Evolutionary conservation across 2,797 vertebrate genomes (phyloP), one percentile per base, ranked within the genome.

Genomic region (Mallotus villosus): DNA sequence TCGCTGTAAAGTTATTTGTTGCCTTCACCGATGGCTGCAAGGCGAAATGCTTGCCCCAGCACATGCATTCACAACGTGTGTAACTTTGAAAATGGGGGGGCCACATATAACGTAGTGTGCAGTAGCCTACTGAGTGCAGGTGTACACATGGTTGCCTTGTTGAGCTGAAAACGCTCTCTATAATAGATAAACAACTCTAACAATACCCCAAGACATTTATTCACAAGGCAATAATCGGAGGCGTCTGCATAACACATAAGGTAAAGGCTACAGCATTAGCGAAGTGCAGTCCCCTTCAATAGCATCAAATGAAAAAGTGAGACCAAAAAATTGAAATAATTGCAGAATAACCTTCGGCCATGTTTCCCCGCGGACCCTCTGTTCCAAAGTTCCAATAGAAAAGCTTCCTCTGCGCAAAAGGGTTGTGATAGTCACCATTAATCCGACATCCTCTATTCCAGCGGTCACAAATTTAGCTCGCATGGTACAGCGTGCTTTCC

Each of bases 331-430:
- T 72, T 78, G 81, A 88, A 93, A 91, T 89, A 86, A 93, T 89
- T 92, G 93, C 85, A 93, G 93, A 92, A 95, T 96, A 95, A 98
- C 96, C 97, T 98, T 98, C 96, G 96, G 97, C 97, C 97, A 98
- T 99, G 96, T 98, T 97, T 96, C 95, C 96, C 95, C 94, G 93
- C 93, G 91, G 94, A 97, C 94, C 95, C 95, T 95, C 94, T 91
- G 94, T 92, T 94, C 93, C 94, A 93, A 94, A 95, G 94, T 95
- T 94, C 93, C 92, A 82, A 94, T 94, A 94, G 93, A 95, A 93
- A 95, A 95, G 95, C 94, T 96, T 96, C 94, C 94, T 94, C 92
- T 93, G 93, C 89, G 93, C 93, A 94, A 89, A 87, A 93, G 90
- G 92, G 93, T 90, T 91, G 94, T 92, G 91, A 88, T 93, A 88